Evolutionary conservation across 2,888 invertebrate genomes (phyloP).

Genomic region (Mimumesa dahlbomi): DNA sequence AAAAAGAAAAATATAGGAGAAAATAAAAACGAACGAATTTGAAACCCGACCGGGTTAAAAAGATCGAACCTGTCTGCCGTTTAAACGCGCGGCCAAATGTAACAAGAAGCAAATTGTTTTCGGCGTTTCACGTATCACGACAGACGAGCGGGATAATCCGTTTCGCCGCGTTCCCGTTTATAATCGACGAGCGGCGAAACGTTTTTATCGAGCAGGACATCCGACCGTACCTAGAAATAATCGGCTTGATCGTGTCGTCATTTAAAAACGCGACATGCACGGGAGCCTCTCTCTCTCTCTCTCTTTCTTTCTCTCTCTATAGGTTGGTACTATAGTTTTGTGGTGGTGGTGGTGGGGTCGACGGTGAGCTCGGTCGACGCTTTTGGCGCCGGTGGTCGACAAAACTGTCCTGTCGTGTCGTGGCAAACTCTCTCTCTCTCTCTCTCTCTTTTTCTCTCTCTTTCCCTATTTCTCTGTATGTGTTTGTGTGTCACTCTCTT

Average conservation of each 20-base stretch:
- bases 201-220: constrained; percentile 50
- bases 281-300: not conserved
- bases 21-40: no score
- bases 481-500: no score
- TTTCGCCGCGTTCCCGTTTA: constrained; percentile 46
- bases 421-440: no score
- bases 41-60: no score
- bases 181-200: constrained; percentile 51
- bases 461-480: no score
- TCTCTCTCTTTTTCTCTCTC: no score
- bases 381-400: constrained; percentile 57
- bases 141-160: constrained; percentile 42
- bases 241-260: constrained; percentile 57
- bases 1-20: no score
- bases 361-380: constrained; percentile 50
- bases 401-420: constrained; percentile 58
- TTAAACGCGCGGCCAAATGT: not conserved
- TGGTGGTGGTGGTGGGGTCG: constrained; percentile 35
- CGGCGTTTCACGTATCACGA: constrained; percentile 3
- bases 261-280: constrained; percentile 54
- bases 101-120: constrained; percentile 27
- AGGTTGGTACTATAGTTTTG: not conserved
- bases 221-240: constrained; percentile 46
- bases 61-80: no score
- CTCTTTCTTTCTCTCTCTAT: no score